Evolutionary conservation across 2,888 invertebrate genomes (phyloP).

Genomic region (Chloromyia formosa): DNA sequence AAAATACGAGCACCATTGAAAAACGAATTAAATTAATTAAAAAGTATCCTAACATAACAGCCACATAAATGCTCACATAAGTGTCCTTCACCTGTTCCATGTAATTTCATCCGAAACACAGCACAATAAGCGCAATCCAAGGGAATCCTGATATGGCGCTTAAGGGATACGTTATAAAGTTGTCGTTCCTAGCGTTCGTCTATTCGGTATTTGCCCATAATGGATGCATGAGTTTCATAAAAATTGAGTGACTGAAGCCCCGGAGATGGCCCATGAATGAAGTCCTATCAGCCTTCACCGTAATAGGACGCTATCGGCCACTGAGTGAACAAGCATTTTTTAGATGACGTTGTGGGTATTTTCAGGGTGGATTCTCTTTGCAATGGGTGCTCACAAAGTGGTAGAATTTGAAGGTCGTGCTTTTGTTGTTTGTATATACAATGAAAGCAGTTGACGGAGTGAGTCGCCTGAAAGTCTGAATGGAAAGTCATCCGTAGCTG

Average conservation of each 20-base stretch:
- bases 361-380: too few species aligned
- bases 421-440: background rate
- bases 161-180: background rate
- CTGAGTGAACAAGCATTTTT: too few species aligned
- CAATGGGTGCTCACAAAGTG: too few species aligned
- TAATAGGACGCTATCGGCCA: too few species aligned
- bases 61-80: background rate
- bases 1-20: background rate
- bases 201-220: too few species aligned
- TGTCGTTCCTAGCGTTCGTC: too few species aligned
- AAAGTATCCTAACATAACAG: background rate
- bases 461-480: conserved; percentile 36
- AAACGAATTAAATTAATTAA: conserved; percentile 13
- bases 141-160: background rate
- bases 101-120: background rate
- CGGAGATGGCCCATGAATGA: too few species aligned
- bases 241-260: too few species aligned
- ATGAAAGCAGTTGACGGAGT: background rate
- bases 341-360: too few species aligned
- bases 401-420: conserved; percentile 20
- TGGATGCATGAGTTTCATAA: too few species aligned
- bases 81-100: conserved; percentile 26
- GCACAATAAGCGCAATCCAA: conserved; percentile 2
- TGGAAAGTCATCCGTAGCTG: conserved; percentile 4
- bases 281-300: too few species aligned